Base-by-base conservation (phyloP, 1,140 invertebrate species). In the Caenorhabditis brenneri region DNA sequence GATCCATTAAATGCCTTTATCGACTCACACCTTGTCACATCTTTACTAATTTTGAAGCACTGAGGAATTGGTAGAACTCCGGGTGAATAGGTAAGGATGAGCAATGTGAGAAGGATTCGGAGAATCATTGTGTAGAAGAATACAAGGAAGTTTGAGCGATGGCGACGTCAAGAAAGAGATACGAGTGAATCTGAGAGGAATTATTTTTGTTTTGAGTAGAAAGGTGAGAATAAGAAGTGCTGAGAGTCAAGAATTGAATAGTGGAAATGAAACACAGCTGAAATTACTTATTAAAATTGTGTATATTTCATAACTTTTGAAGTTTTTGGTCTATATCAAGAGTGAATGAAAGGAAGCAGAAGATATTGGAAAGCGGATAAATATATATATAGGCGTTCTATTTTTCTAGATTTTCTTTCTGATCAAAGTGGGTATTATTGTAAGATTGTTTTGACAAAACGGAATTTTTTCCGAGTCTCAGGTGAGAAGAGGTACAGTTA, bases 31-130 rank as follows among this genome's bases (percentile, higher is more conserved):
- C 22, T 33, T 31, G 16, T 29, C 15, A 29, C 33, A 42, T 74
- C 65, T 9, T 24, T 74, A 12, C 7, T 46, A 2, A 31, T 15
- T 42, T 74, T 74, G 22, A 42, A 4, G 36, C 65, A 74, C 29
- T 74, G 36, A 36, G 29, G 27, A 4, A 65, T 39, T 16, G 36
- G 24, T 0, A 42, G 33, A 5, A 31, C 29, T 7, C 65, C 65
- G n/a, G 36, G 36, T 22, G 36, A 46, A 9, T 42, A 46, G 33
- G 65, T 74, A 2, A 74, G 65, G 9, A 74, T 74, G 29, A 46
- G 65, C 10, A 74, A 36, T 22, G 36, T 42, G 36, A 74, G 65
- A 74, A 74, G 36, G 24, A 74, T 74, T 42, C 65, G 65, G 22
- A 74, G 65, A 74, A 74, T 46, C 65, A 74, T 74, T n/a, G 3